Conservation (phyloP, 2,888 invertebrate species). For the Drosophila sordidula region DNA sequence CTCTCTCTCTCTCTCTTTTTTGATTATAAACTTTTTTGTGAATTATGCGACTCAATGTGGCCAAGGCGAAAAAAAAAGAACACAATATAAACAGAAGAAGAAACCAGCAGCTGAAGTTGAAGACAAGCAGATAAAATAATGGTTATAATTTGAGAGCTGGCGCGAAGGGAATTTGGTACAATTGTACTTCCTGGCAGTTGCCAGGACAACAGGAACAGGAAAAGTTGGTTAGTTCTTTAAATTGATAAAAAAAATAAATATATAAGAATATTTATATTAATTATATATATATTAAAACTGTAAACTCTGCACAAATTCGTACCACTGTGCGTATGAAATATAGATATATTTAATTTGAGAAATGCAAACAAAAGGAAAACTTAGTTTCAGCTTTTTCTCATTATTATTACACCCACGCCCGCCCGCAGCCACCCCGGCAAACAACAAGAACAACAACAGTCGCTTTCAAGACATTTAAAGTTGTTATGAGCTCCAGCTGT, state of each 20-base stretch:
- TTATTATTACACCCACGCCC: conserved; percentile 21
- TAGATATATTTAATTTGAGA: conserved; percentile 11
- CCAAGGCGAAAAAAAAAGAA: conserved; percentile 12
- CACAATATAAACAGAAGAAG: conserved; percentile 3
- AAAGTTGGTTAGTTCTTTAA: conserved; percentile 24
- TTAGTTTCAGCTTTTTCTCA: conserved; percentile 18
- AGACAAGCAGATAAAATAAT: conserved; percentile 57
- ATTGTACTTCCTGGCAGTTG: conserved; percentile 69
- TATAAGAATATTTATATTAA: too few relatives aligned
- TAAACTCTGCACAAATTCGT: background rate
- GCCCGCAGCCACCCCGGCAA: background rate
- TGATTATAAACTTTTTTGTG: conserved; percentile 60
- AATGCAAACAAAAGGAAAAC: conserved; percentile 19
- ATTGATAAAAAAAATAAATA: conserved; percentile 19
- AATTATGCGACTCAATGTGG: conserved; percentile 52
- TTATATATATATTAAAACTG: too few relatives aligned
- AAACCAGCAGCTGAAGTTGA: conserved; percentile 23
- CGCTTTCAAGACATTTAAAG: conserved; percentile 53
- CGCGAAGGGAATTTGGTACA: conserved; percentile 35
- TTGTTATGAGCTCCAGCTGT: conserved; percentile 61
- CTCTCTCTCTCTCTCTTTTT: conserved; percentile 3
- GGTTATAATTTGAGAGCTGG: conserved; percentile 15
- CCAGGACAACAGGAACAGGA: conserved; percentile 55
- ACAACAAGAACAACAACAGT: conserved; percentile 9
- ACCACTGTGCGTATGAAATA: conserved; percentile 28